Base-by-base conservation (phyloP, 2,888 invertebrate species). In the Xestia rhomboidea region DNA sequence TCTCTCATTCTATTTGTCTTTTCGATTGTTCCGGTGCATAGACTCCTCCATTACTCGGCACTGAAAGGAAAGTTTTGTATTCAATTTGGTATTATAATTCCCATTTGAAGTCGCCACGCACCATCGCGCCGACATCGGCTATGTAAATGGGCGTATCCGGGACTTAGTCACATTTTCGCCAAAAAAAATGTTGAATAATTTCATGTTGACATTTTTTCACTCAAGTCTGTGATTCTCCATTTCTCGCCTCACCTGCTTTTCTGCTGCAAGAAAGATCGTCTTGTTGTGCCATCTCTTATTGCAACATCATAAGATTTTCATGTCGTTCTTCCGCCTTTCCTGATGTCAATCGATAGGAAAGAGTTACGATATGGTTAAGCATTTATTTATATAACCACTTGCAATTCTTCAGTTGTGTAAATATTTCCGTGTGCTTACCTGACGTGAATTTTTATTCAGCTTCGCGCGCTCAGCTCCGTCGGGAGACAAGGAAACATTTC, bases 11-110 rank as follows among this genome's bases (percentile, higher is more conserved):
- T 96, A 95, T 96, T 96, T 96, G 96, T 96, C 96, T 96, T 96
- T 96, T 95, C 95, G 95, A 96, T 95, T 96, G 96, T 96, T 96
- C 96, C 96, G 96, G 95, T 96, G 96, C 96, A 96, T 96, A 95
- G 96, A 95, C 94, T 96, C 95, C 96, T 96, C 96, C 96, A 96
- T 96, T 96, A 96, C 96, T 96, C 94, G 93, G 95, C 95, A 95
- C 95, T 97, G 97, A 97, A 97, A 97, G 97, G 96, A 97, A 97
- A 97, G 97, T 97, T 97, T 97, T 96, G 97, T 97, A 97, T 96
- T 96, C 97, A 97, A 97, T 97, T 97, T 97, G 97, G 97, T 97
- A 97, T 97, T 97, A 96, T 97, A 97, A 97, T 97, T 96, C 96
- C 95, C 93, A 96, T 97, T 96, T 96, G 96, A 96, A 96, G 96